These are phyloP conservation scores for Chironomus striatipennis DNA, from an alignment of 1,140 invertebrate genomes.

Conservation along the genomic window DNA sequence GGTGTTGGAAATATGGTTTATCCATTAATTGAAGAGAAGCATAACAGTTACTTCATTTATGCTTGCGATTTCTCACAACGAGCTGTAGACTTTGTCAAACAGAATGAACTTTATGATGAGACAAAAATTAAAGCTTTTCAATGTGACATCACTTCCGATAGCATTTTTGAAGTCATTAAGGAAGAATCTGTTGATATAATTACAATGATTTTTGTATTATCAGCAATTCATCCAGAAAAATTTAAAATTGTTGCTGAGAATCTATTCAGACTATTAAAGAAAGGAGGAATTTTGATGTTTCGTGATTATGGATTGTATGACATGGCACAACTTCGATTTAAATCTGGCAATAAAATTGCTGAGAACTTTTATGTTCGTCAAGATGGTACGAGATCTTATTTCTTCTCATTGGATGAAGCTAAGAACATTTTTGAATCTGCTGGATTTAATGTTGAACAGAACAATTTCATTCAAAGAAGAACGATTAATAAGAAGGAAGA, in stretches of 20 bases:
- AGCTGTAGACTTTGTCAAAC: conserved; percentile 80
- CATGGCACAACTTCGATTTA: conserved; percentile 92
- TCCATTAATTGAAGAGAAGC: conserved; percentile 76
- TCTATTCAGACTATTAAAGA: conserved; percentile 59
- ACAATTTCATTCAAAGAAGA: conserved; percentile 71
- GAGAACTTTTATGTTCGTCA: conserved; percentile 96
- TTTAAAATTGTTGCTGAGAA: conserved; percentile 62
- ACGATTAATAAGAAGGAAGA: conserved; percentile 89
- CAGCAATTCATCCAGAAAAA: conserved; percentile 82
- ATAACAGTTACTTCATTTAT: conserved; percentile 63
- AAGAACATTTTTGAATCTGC: conserved; percentile 48
- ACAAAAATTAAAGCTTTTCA: conserved; percentile 65
- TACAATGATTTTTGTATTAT: conserved; percentile 93
- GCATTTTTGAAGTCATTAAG: conserved; percentile 48
- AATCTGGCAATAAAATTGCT: conserved; percentile 81
- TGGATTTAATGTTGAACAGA: conserved; percentile 60
- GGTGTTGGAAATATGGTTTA: conserved; percentile 96
- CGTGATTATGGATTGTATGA: conserved; percentile 98
- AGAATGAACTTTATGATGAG: conserved; percentile 43
- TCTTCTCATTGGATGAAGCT: conserved; percentile 64
- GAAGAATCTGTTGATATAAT: conserved; percentile 65
- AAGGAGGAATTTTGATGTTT: conserved; percentile 79
- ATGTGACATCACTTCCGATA: conserved; percentile 55
- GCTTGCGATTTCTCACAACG: conserved; percentile 91
- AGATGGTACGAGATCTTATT: conserved; percentile 91